Conservation (phyloP, 1,140 invertebrate species). For the Plectrocnemia conspersa region DNA sequence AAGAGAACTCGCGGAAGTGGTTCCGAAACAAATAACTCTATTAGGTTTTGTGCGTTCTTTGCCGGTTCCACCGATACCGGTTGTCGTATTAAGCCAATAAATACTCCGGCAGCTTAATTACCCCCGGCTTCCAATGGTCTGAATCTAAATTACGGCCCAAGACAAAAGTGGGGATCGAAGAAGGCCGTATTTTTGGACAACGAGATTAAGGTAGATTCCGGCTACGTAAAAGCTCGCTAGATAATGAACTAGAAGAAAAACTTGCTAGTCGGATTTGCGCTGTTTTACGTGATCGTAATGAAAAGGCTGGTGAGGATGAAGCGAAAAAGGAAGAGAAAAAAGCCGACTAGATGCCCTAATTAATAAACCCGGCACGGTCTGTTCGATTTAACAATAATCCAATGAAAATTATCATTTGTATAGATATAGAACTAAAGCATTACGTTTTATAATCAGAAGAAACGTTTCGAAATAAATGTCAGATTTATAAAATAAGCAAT, state of each 20-base stretch:
- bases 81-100: slow-evolving; percentile 34
- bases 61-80: slow-evolving; percentile 25
- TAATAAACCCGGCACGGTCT: too few species aligned
- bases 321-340: background rate
- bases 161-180: slow-evolving; percentile 30
- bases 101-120: slow-evolving; percentile 35
- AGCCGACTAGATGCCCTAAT: too few species aligned
- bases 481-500: too few species aligned
- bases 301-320: slow-evolving; percentile 5
- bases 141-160: slow-evolving; percentile 34
- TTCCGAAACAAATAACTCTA: slow-evolving; percentile 24
- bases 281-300: slow-evolving; percentile 32
- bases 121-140: slow-evolving; percentile 30
- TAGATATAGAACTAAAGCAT: too few species aligned
- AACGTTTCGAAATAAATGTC: too few species aligned
- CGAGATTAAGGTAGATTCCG: slow-evolving; percentile 35
- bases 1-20: too few species aligned
- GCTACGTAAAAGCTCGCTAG: slow-evolving; percentile 33
- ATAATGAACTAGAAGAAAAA: slow-evolving; percentile 35
- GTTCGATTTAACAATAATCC: too few species aligned
- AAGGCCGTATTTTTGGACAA: slow-evolving; percentile 35
- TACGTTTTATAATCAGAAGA: too few species aligned
- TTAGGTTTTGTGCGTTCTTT: slow-evolving; percentile 27
- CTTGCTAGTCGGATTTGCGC: slow-evolving; percentile 29
- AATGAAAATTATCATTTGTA: too few species aligned